Conservation (phyloP, 2,113 vertebrate genomes). For the Picathartes gymnocephalus region DNA sequence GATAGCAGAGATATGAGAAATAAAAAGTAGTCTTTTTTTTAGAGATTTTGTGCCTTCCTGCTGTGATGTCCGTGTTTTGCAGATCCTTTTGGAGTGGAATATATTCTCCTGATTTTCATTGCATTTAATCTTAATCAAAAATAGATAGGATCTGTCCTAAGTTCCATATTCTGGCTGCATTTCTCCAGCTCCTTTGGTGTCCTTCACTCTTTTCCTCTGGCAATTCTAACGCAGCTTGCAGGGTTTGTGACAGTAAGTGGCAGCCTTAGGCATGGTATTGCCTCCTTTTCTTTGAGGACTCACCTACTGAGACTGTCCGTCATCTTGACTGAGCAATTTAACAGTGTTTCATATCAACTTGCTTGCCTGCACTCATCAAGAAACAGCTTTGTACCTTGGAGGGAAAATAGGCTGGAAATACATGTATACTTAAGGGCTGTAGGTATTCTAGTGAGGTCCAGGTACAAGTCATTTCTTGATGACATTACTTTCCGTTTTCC, state of each 20-base stretch:
- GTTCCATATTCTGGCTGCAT: not conserved
- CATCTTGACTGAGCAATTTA: not conserved
- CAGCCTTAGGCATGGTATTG: not conserved
- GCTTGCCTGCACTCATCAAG: not conserved
- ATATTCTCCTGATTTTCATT: not conserved
- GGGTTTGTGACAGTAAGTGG: not conserved
- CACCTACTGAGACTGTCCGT: rapidly evolving
- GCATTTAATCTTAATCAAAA: not conserved
- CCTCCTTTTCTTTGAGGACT: not conserved
- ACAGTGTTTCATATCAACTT: not conserved
- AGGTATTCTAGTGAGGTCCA: not conserved
- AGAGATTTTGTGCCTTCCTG: not conserved
- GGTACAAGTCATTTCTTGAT: not conserved
- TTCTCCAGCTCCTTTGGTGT: not conserved
- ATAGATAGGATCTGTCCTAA: not conserved
- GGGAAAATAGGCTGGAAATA: not conserved
- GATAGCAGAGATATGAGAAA: not conserved
- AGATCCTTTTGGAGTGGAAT: not conserved
- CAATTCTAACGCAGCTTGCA: not conserved
- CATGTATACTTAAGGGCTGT: rapidly evolving
- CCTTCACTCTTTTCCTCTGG: not conserved
- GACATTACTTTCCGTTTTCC: not conserved
- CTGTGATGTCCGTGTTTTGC: not conserved
- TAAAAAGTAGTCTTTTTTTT: not conserved
- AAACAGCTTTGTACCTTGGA: not conserved